Evolutionary conservation across 2,113 vertebrate species (phyloP).

Genomic region (Sturnira hondurensis): DNA sequence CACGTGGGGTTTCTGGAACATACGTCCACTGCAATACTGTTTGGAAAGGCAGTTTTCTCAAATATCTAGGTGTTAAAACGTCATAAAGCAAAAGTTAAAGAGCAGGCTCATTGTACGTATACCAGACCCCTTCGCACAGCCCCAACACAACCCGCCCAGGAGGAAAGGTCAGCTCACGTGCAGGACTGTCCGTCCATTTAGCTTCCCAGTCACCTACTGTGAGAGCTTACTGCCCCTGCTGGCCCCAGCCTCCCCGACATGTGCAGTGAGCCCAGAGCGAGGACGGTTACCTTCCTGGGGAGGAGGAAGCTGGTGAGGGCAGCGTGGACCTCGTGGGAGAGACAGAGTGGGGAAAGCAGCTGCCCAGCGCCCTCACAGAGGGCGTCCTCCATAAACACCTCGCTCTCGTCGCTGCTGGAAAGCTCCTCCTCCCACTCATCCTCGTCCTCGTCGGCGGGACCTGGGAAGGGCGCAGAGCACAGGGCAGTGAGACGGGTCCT

Average conservation of each 20-base stretch:
- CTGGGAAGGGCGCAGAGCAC: constrained; percentile 69
- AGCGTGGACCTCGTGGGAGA: constrained; percentile 91
- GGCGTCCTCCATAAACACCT: constrained; percentile 84
- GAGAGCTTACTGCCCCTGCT: not conserved
- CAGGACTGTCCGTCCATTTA: not conserved
- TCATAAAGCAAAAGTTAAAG: constrained; percentile 48
- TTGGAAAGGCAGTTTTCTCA: constrained; percentile 92
- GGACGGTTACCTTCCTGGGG: constrained; percentile 88
- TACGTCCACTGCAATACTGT: constrained; percentile 83
- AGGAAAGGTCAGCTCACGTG: not conserved
- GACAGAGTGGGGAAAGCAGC: constrained; percentile 92
- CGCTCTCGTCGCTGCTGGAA: constrained; percentile 96
- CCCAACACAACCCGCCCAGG: not conserved
- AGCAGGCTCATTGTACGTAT: not conserved
- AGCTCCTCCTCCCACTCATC: constrained; percentile 96
- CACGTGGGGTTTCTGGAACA: constrained; percentile 86
- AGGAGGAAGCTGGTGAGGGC: constrained; percentile 89
- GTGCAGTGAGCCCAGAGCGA: accelerated
- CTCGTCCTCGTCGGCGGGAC: constrained; percentile 85
- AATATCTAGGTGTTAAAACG: constrained; percentile 85
- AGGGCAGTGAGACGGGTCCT: not conserved
- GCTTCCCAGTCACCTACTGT: not conserved
- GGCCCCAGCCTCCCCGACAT: not conserved
- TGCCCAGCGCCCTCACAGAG: constrained; percentile 81
- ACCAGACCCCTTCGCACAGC: not conserved